Base-by-base conservation (phyloP, 2,797 vertebrate species). In the Macroramphosus scolopax region DNA sequence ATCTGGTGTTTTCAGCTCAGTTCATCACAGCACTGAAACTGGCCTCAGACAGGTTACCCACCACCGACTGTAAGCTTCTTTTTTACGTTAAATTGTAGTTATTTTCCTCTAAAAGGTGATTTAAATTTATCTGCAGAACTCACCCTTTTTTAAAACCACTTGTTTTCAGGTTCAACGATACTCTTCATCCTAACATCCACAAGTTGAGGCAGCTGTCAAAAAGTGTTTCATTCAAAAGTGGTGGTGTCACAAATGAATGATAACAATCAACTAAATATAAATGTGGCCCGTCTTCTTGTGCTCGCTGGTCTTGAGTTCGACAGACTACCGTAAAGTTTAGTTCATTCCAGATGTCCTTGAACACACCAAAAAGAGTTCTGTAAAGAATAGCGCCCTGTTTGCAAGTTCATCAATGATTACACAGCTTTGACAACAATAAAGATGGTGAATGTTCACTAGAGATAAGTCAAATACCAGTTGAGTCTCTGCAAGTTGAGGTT, bases 1-100 rank as follows among this genome's bases (percentile, higher is more conserved):
- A n/a, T n/a, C 36, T 35, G 30, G 8, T 46, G 8, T 15, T 68
- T 70, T 61, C 60, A 56, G 48, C 10, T 32, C 17, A 55, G 66
- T 60, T 60, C 34, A 63, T 75, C 56, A 54, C 51, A 57, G 31
- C 13, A 54, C 38, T 25, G 49, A 34, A 45, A 20, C 30, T 17
- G 1, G 3, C 4, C 17, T n/a, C n/a, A n/a, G 17, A 28, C 5
- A n/a, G 4, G 5, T 36, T 34, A n/a, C n/a, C n/a, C n/a, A n/a
- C n/a, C n/a, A n/a, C n/a, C n/a, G n/a, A n/a, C n/a, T n/a, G n/a
- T n/a, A n/a, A n/a, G n/a, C n/a, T n/a, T n/a, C n/a, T n/a, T n/a
- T n/a, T n/a, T n/a, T n/a, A n/a, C n/a, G n/a, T n/a, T n/a, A n/a
- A n/a, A n/a, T n/a, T n/a, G n/a, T n/a, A n/a, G n/a, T n/a, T n/a